A percentile compares a stretch with the other conserved stretches of the same genome.
phyloP scores from a whole-genome alignment of 2,113 vertebrate species.

The Proteles cristata region DNA sequence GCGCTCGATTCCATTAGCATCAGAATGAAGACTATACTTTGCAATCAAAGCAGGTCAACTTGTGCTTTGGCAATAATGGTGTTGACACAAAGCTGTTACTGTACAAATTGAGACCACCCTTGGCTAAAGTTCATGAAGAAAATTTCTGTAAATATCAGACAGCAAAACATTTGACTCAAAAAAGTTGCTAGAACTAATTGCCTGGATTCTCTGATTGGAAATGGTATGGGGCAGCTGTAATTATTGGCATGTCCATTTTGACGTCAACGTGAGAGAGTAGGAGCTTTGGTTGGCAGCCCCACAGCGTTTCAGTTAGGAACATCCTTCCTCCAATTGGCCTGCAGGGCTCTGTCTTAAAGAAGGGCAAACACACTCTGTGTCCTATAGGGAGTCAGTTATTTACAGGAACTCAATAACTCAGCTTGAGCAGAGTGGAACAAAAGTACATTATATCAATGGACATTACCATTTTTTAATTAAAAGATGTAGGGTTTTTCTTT shows the following conservation, averaged over 20 bases:
- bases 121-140: neutral
- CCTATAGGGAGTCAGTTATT: neutral
- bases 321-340: no score
- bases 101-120: neutral
- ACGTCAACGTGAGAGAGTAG: fast-evolving
- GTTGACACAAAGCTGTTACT: neutral
- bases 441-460: neutral
- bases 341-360: neutral
- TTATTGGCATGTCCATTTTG: neutral
- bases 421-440: neutral
- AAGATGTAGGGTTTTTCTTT: neutral
- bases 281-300: fast-evolving
- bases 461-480: neutral
- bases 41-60: neutral
- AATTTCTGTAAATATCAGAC: neutral
- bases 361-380: neutral
- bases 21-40: neutral
- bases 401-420: neutral
- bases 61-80: neutral
- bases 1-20: neutral
- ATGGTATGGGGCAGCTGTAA: neutral
- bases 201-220: neutral
- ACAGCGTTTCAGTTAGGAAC: neutral
- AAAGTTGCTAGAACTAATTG: neutral
- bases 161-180: neutral